Percentiles rank a stretch among this genome's conserved stretches.
phyloP scores from a whole-genome alignment of 2,797 vertebrate genomes.

The Sandelia bainsii region DNA sequence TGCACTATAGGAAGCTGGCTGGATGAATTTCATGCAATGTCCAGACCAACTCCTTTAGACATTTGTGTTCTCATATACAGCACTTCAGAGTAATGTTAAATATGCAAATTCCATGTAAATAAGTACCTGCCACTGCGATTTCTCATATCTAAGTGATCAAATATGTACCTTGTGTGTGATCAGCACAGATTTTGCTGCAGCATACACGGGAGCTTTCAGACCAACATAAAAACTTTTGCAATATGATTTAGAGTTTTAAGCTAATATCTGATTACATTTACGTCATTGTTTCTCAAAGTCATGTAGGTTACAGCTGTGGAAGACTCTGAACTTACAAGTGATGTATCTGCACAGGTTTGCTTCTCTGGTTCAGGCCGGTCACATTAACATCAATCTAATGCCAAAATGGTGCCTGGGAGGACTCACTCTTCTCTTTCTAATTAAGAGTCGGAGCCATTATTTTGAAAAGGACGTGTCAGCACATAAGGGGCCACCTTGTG shows the following conservation, averaged over 20 bases:
- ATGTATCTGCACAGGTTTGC: slow-evolving; percentile 1
- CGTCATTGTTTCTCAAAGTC: background rate
- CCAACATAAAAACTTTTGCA: background rate
- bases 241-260: background rate
- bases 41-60: too few species aligned
- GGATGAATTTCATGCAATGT: too few species aligned
- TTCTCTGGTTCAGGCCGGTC: background rate
- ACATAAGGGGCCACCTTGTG: slow-evolving; percentile 26
- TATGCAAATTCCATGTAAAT: too few species aligned
- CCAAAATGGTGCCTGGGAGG: slow-evolving; percentile 31
- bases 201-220: too few species aligned
- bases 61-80: too few species aligned
- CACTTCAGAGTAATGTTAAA: too few species aligned
- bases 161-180: too few species aligned
- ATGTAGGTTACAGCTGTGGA: background rate
- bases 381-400: slow-evolving; percentile 6
- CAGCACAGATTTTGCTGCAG: too few species aligned
- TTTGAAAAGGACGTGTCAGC: slow-evolving; percentile 43
- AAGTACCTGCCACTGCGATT: too few species aligned
- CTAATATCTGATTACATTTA: background rate
- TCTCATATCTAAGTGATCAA: too few species aligned
- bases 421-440: slow-evolving; percentile 47
- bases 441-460: slow-evolving; percentile 52
- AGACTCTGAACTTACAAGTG: background rate
- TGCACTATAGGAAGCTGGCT: too few species aligned